Evolutionary conservation across 2,113 vertebrate species (phyloP).

Genomic region (Cyphomyrus discorhynchus): DNA sequence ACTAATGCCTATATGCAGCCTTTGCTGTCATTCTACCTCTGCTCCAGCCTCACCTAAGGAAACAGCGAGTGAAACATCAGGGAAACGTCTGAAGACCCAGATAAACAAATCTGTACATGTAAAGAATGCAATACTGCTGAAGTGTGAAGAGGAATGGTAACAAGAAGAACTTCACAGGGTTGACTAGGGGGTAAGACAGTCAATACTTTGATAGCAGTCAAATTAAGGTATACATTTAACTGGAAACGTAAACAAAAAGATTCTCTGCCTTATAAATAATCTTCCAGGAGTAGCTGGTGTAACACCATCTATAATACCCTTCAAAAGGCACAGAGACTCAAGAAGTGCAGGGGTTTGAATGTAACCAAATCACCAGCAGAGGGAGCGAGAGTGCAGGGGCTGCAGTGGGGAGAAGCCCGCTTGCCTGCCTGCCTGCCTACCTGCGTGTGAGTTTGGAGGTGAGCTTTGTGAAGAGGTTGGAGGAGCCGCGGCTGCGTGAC

Average conservation of each 20-base stretch:
- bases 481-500: slow-evolving; percentile 84
- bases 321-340: neutral
- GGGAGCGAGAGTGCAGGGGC: neutral
- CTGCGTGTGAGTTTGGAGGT: slow-evolving; percentile 95
- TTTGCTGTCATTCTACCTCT: neutral
- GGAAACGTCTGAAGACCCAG: neutral
- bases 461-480: slow-evolving; percentile 92
- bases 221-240: neutral
- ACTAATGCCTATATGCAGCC: neutral
- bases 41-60: neutral
- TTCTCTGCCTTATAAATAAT: neutral
- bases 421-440: slow-evolving; percentile 58
- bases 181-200: neutral
- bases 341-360: neutral
- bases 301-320: neutral
- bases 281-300: neutral
- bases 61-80: neutral
- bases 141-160: neutral
- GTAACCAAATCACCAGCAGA: neutral
- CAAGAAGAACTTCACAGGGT: neutral
- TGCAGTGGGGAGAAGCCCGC: neutral
- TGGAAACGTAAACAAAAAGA: neutral
- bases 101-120: slow-evolving; percentile 9
- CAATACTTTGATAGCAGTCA: neutral
- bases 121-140: slow-evolving; percentile 6